Conservation (phyloP, 1,140 invertebrate genomes). For the Drosophila subobscura region DNA sequence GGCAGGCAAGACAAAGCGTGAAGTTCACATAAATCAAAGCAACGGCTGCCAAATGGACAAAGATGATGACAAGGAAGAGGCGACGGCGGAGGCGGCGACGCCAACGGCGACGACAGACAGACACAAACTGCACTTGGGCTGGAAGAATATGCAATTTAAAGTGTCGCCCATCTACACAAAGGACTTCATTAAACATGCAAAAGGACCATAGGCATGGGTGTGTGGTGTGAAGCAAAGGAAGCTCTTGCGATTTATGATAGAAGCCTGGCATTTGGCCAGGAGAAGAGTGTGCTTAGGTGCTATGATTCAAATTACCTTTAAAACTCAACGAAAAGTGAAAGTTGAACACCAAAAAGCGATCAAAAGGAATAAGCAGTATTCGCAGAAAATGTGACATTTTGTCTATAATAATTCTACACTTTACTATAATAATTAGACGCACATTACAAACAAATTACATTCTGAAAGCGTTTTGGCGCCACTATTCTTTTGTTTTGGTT, state of each 20-base stretch:
- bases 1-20: slow-evolving; percentile 46
- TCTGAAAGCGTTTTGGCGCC: too few relatives aligned
- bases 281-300: too few relatives aligned
- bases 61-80: slow-evolving; percentile 30
- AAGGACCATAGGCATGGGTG: slow-evolving; percentile 7
- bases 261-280: not conserved
- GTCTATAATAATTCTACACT: too few relatives aligned
- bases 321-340: too few relatives aligned
- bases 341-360: too few relatives aligned
- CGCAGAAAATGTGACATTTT: too few relatives aligned
- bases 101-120: not conserved
- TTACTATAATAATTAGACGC: too few relatives aligned
- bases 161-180: slow-evolving; percentile 10
- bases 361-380: too few relatives aligned
- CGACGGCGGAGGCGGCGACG: not conserved
- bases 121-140: slow-evolving; percentile 7
- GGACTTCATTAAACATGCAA: slow-evolving; percentile 42
- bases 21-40: slow-evolving; percentile 73
- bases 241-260: slow-evolving; percentile 25
- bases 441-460: too few relatives aligned
- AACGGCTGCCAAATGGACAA: slow-evolving; percentile 64
- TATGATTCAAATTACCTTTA: too few relatives aligned
- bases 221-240: slow-evolving; percentile 45
- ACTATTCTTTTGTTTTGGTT: too few relatives aligned
- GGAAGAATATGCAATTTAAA: slow-evolving; percentile 47